phyloP scores from a whole-genome alignment of 1,140 invertebrate genomes.

The Temnothorax curvispinosus region DNA sequence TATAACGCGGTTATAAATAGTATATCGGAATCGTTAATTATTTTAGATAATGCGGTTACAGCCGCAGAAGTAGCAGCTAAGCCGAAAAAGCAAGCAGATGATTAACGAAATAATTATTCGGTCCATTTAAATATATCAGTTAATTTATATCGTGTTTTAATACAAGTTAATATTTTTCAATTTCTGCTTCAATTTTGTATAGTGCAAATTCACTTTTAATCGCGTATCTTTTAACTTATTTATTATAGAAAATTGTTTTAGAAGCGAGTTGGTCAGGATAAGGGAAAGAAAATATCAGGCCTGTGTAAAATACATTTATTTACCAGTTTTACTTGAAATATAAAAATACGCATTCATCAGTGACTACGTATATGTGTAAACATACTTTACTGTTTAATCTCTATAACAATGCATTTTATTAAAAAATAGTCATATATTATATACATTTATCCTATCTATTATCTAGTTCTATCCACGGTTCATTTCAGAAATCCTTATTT shows the following conservation, averaged over 20 bases:
- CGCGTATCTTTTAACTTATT: constrained; percentile 42
- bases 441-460: constrained; percentile 81
- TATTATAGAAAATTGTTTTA: constrained; percentile 39
- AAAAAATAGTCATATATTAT: constrained; percentile 80
- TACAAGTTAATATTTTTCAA: neutral
- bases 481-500: constrained; percentile 76
- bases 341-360: constrained; percentile 82
- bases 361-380: constrained; percentile 81
- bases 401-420: constrained; percentile 81
- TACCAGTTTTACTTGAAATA: constrained; percentile 79
- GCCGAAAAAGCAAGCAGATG: constrained; percentile 75
- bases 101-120: constrained; percentile 47
- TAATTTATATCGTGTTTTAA: constrained; percentile 43
- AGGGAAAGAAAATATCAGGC: constrained; percentile 31
- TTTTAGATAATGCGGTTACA: constrained; percentile 75
- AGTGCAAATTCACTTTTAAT: constrained; percentile 38
- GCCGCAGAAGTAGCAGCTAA: constrained; percentile 75
- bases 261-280: neutral
- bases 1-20: constrained; percentile 81
- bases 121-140: neutral
- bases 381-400: constrained; percentile 77
- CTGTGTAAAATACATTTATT: constrained; percentile 78
- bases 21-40: constrained; percentile 80
- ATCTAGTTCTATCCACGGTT: constrained; percentile 70
- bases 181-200: neutral